Evolutionary conservation across 2,888 invertebrate species (phyloP).

Genomic region (Thysanoteuthis rhombus): DNA sequence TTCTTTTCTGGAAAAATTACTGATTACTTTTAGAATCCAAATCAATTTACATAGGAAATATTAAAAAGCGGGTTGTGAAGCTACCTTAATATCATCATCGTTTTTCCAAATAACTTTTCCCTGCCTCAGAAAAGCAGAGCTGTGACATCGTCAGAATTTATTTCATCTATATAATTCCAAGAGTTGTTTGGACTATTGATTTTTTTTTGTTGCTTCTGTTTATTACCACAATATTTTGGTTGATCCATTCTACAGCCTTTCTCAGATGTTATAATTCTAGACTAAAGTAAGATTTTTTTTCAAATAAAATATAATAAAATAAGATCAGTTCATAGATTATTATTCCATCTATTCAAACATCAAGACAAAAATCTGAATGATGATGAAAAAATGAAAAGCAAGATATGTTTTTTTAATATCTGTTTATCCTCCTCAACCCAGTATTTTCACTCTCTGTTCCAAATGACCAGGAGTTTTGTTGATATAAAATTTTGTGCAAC

Average conservation of each 20-base stretch:
- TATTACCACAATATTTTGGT: too few relatives aligned
- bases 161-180: neutral
- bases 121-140: neutral
- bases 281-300: too few relatives aligned
- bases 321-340: too few relatives aligned
- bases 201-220: neutral
- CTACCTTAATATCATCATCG: neutral
- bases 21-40: neutral
- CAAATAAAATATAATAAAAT: too few relatives aligned
- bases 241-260: too few relatives aligned
- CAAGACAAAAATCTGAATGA: too few relatives aligned
- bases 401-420: too few relatives aligned
- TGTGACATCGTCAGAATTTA: neutral
- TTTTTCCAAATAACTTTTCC: neutral
- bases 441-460: too few relatives aligned
- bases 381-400: too few relatives aligned
- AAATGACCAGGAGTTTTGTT: neutral
- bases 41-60: neutral
- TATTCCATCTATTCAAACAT: too few relatives aligned
- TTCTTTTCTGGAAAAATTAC: neutral
- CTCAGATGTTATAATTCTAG: too few relatives aligned
- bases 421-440: too few relatives aligned
- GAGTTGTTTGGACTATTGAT: neutral
- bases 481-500: neutral
- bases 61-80: neutral